Evolutionary conservation across 1,140 invertebrate genomes (phyloP), one percentile per base, ranked within the genome.

Genomic region (Bathynomus jamesi): DNA sequence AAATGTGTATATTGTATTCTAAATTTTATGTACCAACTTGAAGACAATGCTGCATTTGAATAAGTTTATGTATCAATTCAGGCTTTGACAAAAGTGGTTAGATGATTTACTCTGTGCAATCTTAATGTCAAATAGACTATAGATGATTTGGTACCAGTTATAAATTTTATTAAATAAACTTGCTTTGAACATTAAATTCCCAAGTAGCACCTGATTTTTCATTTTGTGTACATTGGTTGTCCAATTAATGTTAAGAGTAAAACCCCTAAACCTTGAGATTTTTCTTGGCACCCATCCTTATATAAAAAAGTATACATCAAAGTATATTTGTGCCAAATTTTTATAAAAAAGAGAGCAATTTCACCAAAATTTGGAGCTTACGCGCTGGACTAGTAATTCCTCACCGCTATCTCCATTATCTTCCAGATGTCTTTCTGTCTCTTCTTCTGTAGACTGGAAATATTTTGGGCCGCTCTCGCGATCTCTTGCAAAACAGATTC

Each of bases 391-490:
- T 29, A 72, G 74, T 28, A 72, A 72, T 62, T 70, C 72, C 69
- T 68, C 53, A 76, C 75, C 13, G 72, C 71, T 63, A 76, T 76
- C 67, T 72, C 75, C 75, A 76, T 76, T 11, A 76, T 76, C 21
- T 76, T 76, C 75, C 75, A 76, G 25, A 76, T 76, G 65, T 76
- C 75, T 28, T 76, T 73, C 40, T 76, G 75, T 2, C 75, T 71
- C 31, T 76, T 70, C 40, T 73, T 72, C 32, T 76, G 75, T 31
- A 76, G 75, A 13, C 68, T 70, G 40, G 71, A 73, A 28, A 76
- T 76, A 46, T 72, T 71, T n/a, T 76, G 75, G n/a, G 75, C 75
- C 29, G 71, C 72, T 65, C 75, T 66, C 7, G 75, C 75, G 65
- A 65, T 61, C 32, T 76, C 75, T 21, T 72, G 60, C 64, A 76